Conservation (phyloP, 2,113 vertebrate genomes). For the Ascaphus truei region DNA sequence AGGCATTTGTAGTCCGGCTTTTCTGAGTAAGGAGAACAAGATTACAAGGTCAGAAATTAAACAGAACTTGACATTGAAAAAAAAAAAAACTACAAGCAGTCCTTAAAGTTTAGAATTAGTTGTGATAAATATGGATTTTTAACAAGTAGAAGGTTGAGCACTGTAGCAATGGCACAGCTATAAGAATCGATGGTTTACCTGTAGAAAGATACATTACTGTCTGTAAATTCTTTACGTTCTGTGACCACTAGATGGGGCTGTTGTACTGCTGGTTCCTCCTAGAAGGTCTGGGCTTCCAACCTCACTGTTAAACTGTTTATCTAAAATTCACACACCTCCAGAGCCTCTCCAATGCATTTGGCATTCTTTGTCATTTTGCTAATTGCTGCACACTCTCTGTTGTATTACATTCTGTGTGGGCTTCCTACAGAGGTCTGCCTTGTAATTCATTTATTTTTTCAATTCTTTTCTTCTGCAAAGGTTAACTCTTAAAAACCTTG, state of each 20-base stretch:
- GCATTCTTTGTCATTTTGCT: constrained; percentile 47
- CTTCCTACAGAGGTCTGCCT: constrained; percentile 17
- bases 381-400: constrained; percentile 48
- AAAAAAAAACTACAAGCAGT: neutral
- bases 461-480: neutral
- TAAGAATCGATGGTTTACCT: neutral
- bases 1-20: no score
- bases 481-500: neutral
- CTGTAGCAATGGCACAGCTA: neutral
- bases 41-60: no score
- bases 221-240: no score
- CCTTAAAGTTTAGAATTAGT: no score
- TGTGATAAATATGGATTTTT: no score
- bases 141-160: neutral
- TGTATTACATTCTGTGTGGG: constrained; percentile 14
- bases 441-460: neutral
- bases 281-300: neutral
- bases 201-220: no score
- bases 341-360: constrained; percentile 43
- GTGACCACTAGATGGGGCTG: constrained; percentile 43
- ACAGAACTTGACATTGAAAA: neutral
- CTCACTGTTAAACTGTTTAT: constrained; percentile 37
- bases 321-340: constrained; percentile 41
- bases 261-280: constrained; percentile 17
- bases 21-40: no score